Conservation (phyloP, 2,888 invertebrate species). For the Drosophila maculinotata region DNA sequence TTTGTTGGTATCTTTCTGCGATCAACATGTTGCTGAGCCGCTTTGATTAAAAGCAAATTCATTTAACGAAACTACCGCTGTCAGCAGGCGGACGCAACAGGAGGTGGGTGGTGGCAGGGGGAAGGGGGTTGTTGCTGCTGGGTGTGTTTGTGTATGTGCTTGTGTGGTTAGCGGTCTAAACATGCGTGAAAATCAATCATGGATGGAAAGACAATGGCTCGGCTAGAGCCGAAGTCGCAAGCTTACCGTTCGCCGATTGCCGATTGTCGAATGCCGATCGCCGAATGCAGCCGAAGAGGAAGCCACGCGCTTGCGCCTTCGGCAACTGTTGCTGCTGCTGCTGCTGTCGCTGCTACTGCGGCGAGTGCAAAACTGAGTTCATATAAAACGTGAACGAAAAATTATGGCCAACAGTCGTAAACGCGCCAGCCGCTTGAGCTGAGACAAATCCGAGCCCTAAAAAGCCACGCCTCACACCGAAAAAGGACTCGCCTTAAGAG, state of each 20-base stretch:
- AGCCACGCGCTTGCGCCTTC: constrained; percentile 24
- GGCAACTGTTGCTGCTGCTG: constrained; percentile 29
- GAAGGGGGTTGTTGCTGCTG: too few species aligned
- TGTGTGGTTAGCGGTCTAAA: too few species aligned
- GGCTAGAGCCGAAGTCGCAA: constrained; percentile 22
- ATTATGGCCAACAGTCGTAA: constrained; percentile 67
- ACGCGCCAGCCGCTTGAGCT: constrained; percentile 64
- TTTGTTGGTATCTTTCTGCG: constrained; percentile 1
- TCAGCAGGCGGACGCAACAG: not conserved
- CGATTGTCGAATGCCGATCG: too few species aligned
- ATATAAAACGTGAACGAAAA: constrained; percentile 66
- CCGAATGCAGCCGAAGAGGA: constrained; percentile 21
- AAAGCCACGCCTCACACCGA: not conserved
- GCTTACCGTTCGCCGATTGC: too few species aligned
- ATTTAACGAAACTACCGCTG: constrained; percentile 67
- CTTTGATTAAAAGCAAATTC: constrained; percentile 59
- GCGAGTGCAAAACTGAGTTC: constrained; percentile 57
- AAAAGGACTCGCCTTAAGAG: constrained; percentile 22
- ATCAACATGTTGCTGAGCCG: constrained; percentile 19
- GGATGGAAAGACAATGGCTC: constrained; percentile 44
- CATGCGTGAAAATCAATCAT: constrained; percentile 73
- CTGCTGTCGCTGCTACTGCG: constrained; percentile 13
- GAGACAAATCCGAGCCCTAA: constrained; percentile 3
- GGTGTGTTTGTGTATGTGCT: too few species aligned
- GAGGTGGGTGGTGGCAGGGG: not conserved